A percentile compares a stretch with the other conserved stretches of the same genome.
phyloP scores from a whole-genome alignment of 2,888 invertebrate species.

The Branchipolynoe longqiensis region DNA sequence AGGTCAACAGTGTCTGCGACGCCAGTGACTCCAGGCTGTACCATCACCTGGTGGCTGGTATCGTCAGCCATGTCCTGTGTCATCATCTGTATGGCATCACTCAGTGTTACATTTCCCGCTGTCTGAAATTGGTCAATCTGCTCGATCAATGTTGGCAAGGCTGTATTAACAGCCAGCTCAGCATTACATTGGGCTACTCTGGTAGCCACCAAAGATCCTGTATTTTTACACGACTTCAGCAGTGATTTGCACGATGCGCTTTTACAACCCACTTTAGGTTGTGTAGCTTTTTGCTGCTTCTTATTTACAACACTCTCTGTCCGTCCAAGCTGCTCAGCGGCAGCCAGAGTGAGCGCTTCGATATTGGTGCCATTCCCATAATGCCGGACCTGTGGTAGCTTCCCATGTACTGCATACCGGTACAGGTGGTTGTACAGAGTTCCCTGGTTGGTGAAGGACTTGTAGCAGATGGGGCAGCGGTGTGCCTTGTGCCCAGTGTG shows the following conservation, averaged over 20 bases:
- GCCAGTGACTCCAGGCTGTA: background rate
- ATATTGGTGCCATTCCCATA: background rate
- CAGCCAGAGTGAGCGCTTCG: background rate
- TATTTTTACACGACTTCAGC: background rate
- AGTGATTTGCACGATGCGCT: background rate
- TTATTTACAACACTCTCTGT: background rate
- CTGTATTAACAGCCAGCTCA: background rate
- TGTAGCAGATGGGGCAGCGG: constrained; percentile 19
- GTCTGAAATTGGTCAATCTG: background rate
- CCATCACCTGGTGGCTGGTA: background rate
- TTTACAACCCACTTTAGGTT: background rate
- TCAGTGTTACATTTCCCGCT: background rate
- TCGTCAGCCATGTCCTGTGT: background rate
- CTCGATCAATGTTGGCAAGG: background rate
- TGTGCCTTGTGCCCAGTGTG: constrained; percentile 19
- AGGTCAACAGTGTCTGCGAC: too few species aligned
- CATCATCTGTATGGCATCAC: background rate
- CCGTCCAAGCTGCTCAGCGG: background rate
- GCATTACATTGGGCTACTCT: background rate
- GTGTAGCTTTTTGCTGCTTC: background rate
- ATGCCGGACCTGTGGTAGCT: background rate
- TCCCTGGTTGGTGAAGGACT: constrained; percentile 11
- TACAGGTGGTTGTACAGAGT: constrained; percentile 38
- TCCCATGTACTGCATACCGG: constrained; percentile 2
- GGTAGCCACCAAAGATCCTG: background rate